These are phyloP conservation scores for Catharus bicknelli DNA, from an alignment of 2,113 vertebrate genomes.

Conservation along the genomic window DNA sequence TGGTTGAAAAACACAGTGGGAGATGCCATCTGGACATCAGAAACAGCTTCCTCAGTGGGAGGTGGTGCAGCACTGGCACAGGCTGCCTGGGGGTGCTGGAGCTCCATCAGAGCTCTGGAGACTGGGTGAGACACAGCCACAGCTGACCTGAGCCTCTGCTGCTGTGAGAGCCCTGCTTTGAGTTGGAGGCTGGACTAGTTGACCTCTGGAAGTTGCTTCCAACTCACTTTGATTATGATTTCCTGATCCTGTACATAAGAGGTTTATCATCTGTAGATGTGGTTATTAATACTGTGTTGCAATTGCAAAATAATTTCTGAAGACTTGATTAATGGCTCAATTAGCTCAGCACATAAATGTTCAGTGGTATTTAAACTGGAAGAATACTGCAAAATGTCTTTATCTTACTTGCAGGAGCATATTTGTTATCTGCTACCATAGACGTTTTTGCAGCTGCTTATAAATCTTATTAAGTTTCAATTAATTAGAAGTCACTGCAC, in stretches of 20 bases:
- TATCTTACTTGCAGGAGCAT: not conserved
- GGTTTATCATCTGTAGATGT: not conserved
- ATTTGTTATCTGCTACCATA: not conserved
- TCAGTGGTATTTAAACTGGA: not conserved
- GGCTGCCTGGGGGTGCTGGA: not conserved
- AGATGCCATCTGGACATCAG: not conserved
- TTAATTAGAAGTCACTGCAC: not conserved
- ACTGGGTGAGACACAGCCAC: fast-evolving
- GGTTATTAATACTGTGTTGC: not conserved
- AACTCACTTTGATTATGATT: not conserved
- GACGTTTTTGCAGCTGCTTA: not conserved
- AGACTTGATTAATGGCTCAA: not conserved
- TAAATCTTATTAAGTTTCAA: not conserved
- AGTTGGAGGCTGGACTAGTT: not conserved
- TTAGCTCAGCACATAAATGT: not conserved
- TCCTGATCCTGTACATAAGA: not conserved
- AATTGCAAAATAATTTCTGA: not conserved
- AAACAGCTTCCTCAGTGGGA: not conserved
- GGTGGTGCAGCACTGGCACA: not conserved
- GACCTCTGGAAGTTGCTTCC: not conserved
- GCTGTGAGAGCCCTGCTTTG: not conserved
- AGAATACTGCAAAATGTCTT: not conserved
- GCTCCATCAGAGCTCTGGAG: not conserved
- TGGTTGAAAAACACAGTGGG: fast-evolving
- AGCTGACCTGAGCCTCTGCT: not conserved